Evolutionary conservation across 2,888 invertebrate genomes (phyloP), one percentile per base, ranked within the genome.

Genomic region (Sympetrum striolatum): DNA sequence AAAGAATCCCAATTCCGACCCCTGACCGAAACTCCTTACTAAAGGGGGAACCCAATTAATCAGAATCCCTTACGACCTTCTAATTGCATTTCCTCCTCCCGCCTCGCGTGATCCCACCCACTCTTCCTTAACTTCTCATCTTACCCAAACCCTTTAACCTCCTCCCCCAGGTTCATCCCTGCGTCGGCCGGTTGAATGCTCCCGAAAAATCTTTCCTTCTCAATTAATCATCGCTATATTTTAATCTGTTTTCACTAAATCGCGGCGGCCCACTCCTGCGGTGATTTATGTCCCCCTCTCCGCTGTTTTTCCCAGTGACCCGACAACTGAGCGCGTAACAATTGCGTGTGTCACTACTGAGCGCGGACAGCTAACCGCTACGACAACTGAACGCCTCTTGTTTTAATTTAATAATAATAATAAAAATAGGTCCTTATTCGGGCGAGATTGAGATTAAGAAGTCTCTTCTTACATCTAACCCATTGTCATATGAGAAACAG

Each of bases 1-100:
- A 86, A 86, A 86, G 86, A 86, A 86, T 86, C 86, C 86, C 86
- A 86, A 86, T 86, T 86, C 86, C 60, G 22, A 37, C 31, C 86
- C 60, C 60, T 64, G 60, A 86, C 86, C 86, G 37, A 39, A 60
- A 86, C 86, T 39, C 86, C 37, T 25, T 15, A 31, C 58, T 35
- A 37, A 60, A 37, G 80, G 37, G 60, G n/a, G n/a, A 15, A 60
- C 86, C 86, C 86, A 86, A 86, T 86, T 86, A 86, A 86, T 86
- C 86, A 86, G 86, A 86, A 86, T 53, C 86, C 86, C 86, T 86
- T 86, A 86, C 86, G 86, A 64, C 86, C 86, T 86, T 86, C 86
- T 86, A 86, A 86, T 86, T 86, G 86, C 86, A 86, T 86, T 86
- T 64, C 64, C 86, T 37, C 64, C n/a, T 81, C 44, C 22, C 39